A percentile compares a stretch with the other conserved stretches of the same genome.
These are phyloP conservation scores for Brachyistius frenatus DNA, from an alignment of 2,113 vertebrate genomes.

Conservation along the genomic window DNA sequence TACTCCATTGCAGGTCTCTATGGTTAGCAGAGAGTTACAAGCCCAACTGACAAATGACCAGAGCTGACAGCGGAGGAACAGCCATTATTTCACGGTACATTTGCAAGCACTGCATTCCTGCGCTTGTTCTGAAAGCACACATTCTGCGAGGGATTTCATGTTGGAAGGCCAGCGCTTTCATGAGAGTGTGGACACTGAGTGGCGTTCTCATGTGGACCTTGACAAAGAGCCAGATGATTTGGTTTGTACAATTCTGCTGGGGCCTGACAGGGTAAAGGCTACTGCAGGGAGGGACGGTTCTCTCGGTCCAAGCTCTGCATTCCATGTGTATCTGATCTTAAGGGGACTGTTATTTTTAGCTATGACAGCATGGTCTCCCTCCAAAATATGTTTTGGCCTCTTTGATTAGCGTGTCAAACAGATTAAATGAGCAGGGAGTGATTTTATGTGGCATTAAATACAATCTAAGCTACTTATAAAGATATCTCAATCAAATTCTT, in stretches of 20 bases:
- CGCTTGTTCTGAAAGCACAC: constrained; percentile 53
- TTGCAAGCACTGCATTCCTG: constrained; percentile 70
- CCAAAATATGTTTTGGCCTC: not conserved
- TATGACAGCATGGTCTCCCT: constrained; percentile 28
- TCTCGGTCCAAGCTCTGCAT: constrained; percentile 4
- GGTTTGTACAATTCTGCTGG: constrained; percentile 54
- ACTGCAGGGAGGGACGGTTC: not conserved
- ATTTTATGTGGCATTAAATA: too few relatives aligned
- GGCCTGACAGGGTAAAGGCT: constrained; percentile 29
- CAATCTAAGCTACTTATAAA: too few relatives aligned
- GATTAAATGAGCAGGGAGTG: not conserved
- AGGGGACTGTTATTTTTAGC: constrained; percentile 56
- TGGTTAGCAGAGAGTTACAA: constrained; percentile 38
- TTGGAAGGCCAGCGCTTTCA: constrained; percentile 46
- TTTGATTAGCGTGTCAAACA: not conserved
- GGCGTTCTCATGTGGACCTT: constrained; percentile 47
- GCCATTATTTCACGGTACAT: constrained; percentile 67
- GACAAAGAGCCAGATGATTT: constrained; percentile 58
- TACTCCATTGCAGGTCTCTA: constrained; percentile 35
- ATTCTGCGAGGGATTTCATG: constrained; percentile 44
- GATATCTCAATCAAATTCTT: too few relatives aligned
- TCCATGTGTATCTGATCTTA: constrained; percentile 45
- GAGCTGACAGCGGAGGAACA: constrained; percentile 55
- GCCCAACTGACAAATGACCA: constrained; percentile 65
- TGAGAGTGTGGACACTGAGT: constrained; percentile 27